Evolutionary conservation across 1,140 invertebrate species (phyloP).

Genomic region (Coptotermes formosanus): DNA sequence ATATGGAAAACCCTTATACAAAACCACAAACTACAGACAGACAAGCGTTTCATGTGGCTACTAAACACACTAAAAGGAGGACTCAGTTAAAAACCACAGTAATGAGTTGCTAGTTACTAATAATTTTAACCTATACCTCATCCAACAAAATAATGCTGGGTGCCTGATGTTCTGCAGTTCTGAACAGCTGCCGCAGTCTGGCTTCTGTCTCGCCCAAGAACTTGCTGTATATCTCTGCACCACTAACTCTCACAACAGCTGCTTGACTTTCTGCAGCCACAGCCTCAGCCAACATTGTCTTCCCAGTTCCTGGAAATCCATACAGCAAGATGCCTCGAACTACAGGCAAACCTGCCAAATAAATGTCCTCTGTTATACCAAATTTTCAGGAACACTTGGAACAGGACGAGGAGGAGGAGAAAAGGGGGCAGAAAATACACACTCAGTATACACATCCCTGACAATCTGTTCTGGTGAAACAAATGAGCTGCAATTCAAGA

Average conservation of each 20-base stretch:
- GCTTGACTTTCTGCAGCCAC: constrained; percentile 58
- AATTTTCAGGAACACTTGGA: neutral
- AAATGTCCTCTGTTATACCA: neutral
- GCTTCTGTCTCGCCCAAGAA: constrained; percentile 62
- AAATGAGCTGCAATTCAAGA: too few species aligned
- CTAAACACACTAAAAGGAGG: too few species aligned
- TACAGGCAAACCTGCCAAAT: constrained; percentile 30
- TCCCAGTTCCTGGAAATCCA: constrained; percentile 65
- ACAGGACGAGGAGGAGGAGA: neutral
- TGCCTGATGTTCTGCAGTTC: constrained; percentile 47
- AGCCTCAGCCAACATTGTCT: constrained; percentile 65
- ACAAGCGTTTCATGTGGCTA: too few species aligned
- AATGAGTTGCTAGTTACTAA: too few species aligned
- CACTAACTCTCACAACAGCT: constrained; percentile 59
- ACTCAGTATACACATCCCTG: too few species aligned
- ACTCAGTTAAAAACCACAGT: too few species aligned
- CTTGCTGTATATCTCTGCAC: constrained; percentile 62
- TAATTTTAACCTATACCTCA: constrained; percentile 30
- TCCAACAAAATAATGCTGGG: constrained; percentile 41
- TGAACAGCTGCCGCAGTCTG: constrained; percentile 58
- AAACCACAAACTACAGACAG: too few species aligned
- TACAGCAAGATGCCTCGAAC: constrained; percentile 63
- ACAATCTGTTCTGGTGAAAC: too few species aligned
- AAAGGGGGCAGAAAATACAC: too few species aligned
- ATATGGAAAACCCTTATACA: too few species aligned